Evolutionary conservation across 2,797 vertebrate genomes (phyloP).

Genomic region (Chrosomus eos): DNA sequence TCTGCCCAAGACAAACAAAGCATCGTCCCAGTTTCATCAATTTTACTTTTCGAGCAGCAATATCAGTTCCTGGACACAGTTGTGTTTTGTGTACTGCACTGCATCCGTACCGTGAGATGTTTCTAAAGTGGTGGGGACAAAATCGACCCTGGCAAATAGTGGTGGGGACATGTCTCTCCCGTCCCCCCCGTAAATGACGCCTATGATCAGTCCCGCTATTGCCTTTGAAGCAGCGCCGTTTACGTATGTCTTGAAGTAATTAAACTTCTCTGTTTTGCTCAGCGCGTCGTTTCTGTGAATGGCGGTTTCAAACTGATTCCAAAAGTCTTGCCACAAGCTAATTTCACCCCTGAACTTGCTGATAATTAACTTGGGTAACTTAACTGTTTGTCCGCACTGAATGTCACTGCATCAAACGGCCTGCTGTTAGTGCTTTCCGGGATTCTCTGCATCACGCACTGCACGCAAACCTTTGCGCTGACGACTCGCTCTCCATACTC

Average conservation of each 20-base stretch:
- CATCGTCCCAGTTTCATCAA: not conserved
- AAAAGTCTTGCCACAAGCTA: slow-evolving; percentile 32
- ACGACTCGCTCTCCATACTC: slow-evolving; percentile 9
- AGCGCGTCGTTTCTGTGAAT: slow-evolving; percentile 40
- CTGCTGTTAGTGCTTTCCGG: not conserved
- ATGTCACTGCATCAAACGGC: not conserved
- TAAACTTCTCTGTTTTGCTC: too few relatives aligned
- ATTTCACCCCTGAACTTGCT: not conserved
- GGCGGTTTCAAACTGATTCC: slow-evolving; percentile 28
- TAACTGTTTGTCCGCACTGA: not conserved
- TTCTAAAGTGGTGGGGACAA: too few relatives aligned
- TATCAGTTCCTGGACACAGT: not conserved
- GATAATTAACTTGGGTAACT: slow-evolving; percentile 25
- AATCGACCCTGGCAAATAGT: too few relatives aligned
- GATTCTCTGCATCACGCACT: slow-evolving; percentile 4
- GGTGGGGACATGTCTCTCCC: too few relatives aligned
- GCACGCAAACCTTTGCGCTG: not conserved
- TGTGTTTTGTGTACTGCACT: not conserved
- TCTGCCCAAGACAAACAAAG: not conserved
- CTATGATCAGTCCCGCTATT: too few relatives aligned
- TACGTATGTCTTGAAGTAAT: too few relatives aligned
- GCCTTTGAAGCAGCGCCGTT: too few relatives aligned
- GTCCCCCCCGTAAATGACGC: too few relatives aligned
- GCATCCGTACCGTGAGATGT: too few relatives aligned
- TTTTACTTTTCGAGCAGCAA: not conserved